Evolutionary conservation across 2,797 vertebrate genomes (phyloP), one percentile per base, ranked within the genome.

Genomic region (Tokudaia tokunoshimensis): DNA sequence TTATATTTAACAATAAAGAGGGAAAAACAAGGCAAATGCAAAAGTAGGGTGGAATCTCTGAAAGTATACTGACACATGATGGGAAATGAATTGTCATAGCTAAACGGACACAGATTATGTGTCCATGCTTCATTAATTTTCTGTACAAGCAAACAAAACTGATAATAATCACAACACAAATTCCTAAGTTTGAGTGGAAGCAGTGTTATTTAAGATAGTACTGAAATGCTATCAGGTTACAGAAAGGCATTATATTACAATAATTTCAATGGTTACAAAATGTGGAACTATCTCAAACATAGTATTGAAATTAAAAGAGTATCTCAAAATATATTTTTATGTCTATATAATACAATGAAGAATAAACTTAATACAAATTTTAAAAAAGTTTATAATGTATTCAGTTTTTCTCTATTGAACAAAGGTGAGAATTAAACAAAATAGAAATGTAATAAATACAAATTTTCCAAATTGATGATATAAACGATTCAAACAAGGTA

Each of bases 111-210:
- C 7, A 67, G n/a, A 67, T 14, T 70, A 0, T 11, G n/a, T 41
- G 4, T 1, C 22, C 52, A 5, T 20, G 24, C 26, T 57, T 26
- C 8, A 92, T 37, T 19, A 22, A 52, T 12, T 75, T 24, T 67
- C 12, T 63, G 2, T 67, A 65, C 83, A 89, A 52, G 12, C 29
- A 70, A 89, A 44, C 11, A 67, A 20, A 17, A 19, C 2, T 1
- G 6, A 76, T 81, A 50, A 29, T 37, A 81, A 82, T 29, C 17
- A n/a, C 31, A 67, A 17, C 34, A 80, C 34, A 2, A 19, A 9
- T 50, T 55, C 34, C 2, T 55, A 6, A 24, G 1, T 3, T 24
- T 47, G 13, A 8, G 1, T 3, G 47, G 4, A 70, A 20, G 12
- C 55, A 14, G 0, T 2, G 11, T 17, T 9, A 78, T 50, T 41